Evolutionary conservation across 2,113 vertebrate species (phyloP), one percentile per base, ranked within the genome.

Genomic region (Bubo bubo): DNA sequence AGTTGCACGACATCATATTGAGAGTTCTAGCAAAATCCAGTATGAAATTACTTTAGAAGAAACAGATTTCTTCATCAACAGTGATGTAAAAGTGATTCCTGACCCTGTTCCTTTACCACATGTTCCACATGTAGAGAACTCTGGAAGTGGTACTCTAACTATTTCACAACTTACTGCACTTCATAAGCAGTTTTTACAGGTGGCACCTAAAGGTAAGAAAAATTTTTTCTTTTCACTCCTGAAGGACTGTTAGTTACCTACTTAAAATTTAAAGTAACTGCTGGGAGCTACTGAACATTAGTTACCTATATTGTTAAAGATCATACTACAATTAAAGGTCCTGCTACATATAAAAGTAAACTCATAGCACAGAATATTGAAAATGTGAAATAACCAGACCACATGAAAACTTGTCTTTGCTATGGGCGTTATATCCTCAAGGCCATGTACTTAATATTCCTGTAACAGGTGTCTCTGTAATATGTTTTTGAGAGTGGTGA

Each of bases 121-220:
- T 32, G 97, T 98, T 75, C 95, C 98, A 17, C 72, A 94, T 8
- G 12, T 95, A 79, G 99, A 99, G 96, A 98, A 71, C 34, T 95
- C 98, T 59, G 47, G 63, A 66, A 77, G 93, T 34, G 97, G 94
- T 66, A 96, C 94, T 4, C 93, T 98, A 63, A 99, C 98, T n/a
- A 92, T 99, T 17, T 88, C 97, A 89, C 99, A 99, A 68, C 98
- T 99, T 47, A 95, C 97, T 79, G 90, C 63, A 10, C 96, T 99
- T 82, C 96, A 97, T 77, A 96, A 97, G 14, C 98, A 99, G 60
- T 98, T 99, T 75, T 91, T 93, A 86, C 96, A 95, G 21, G 87
- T 98, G 41, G 98, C 99, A 60, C 99, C 99, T 60, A 98, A 98
- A 98, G 99, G 99, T 99, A 97, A 72, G 95, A 76, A 73, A 13